A percentile compares a stretch with the other conserved stretches of the same genome.
Conservation (phyloP, 1,140 invertebrate genomes). For the Lycorma delicatula region DNA sequence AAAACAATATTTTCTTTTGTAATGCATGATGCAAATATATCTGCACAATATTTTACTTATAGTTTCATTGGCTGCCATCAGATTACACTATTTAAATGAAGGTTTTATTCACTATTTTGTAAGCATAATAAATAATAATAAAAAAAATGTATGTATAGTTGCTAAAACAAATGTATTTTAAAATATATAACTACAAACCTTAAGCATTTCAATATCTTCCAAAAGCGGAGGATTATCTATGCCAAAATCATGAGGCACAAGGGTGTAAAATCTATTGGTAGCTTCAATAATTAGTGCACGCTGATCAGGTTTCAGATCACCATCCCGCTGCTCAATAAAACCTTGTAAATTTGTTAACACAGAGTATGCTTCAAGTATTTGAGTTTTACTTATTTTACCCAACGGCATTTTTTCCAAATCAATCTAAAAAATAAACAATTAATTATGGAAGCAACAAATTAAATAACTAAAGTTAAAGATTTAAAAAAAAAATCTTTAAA, state of each 20-base stretch:
- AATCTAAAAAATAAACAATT: slow-evolving; percentile 45
- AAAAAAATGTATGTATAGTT: not conserved
- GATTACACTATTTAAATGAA: too few species aligned
- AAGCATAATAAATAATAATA: slow-evolving; percentile 11
- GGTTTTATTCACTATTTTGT: too few species aligned
- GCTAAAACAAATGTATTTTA: slow-evolving; percentile 9
- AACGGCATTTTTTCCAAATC: slow-evolving; percentile 96
- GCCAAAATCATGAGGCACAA: slow-evolving; percentile 93
- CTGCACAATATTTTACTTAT: too few species aligned
- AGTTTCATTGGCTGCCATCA: too few species aligned
- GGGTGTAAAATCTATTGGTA: slow-evolving; percentile 87
- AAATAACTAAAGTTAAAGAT: not conserved
- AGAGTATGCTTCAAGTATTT: slow-evolving; percentile 77
- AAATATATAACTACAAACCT: slow-evolving; percentile 40
- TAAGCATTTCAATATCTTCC: slow-evolving; percentile 63
- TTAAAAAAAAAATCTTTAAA: not conserved
- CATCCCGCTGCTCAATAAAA: slow-evolving; percentile 45
- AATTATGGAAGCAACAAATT: not conserved
- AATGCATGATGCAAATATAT: too few species aligned
- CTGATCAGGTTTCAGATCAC: slow-evolving; percentile 38
- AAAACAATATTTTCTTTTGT: too few species aligned
- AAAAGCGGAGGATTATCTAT: slow-evolving; percentile 73
- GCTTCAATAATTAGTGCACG: slow-evolving; percentile 55
- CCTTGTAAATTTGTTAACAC: slow-evolving; percentile 71
- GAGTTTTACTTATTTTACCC: slow-evolving; percentile 87